A percentile compares a stretch with the other conserved stretches of the same genome.
phyloP scores from a whole-genome alignment of 1,140 invertebrate genomes.

The Camponotus vicinus region DNA sequence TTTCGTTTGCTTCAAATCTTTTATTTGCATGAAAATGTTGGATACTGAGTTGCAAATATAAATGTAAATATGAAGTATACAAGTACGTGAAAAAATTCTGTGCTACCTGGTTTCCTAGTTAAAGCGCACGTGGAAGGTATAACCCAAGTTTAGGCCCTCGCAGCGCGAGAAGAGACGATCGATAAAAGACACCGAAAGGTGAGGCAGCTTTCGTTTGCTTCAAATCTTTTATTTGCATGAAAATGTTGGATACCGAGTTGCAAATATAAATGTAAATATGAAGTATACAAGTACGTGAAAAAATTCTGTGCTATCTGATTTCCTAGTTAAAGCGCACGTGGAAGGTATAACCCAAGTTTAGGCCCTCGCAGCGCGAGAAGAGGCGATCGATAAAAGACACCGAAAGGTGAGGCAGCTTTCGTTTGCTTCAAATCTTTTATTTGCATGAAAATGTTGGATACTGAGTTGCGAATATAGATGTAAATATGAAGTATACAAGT shows the following conservation, averaged over 20 bases:
- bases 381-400: background rate
- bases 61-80: background rate
- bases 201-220: background rate
- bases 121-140: constrained; percentile 14
- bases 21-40: background rate
- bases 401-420: background rate
- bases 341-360: too few species aligned
- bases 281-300: background rate
- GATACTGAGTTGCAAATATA: background rate
- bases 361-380: background rate
- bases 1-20: background rate
- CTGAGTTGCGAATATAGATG: background rate
- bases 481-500: background rate
- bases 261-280: background rate
- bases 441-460: background rate
- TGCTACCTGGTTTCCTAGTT: background rate
- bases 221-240: background rate
- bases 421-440: background rate
- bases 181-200: background rate
- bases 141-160: background rate
- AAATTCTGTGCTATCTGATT: constrained; percentile 10
- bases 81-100: background rate
- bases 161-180: background rate
- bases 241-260: background rate
- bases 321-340: background rate